phyloP scores from a whole-genome alignment of 2,797 vertebrate species.

The Urosaurus nigricauda region DNA sequence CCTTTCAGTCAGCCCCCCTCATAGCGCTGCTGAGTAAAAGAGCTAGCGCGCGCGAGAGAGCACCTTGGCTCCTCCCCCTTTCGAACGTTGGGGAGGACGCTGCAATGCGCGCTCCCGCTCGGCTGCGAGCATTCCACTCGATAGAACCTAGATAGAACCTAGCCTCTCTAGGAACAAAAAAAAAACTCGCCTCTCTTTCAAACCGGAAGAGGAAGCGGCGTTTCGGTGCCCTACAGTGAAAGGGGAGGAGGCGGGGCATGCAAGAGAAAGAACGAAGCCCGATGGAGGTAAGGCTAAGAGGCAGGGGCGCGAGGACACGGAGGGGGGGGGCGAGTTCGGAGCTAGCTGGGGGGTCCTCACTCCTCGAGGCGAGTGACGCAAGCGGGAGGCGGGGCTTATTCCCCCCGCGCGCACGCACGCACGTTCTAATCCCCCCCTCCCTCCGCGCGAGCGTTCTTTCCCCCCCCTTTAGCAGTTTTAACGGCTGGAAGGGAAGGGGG shows the following conservation, averaged over 20 bases:
- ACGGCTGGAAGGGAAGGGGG: not conserved
- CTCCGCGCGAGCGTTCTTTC: not conserved
- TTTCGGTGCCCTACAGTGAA: not conserved
- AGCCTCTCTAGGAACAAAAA: not conserved
- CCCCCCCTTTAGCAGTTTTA: not conserved
- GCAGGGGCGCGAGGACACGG: not conserved
- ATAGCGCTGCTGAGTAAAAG: no score
- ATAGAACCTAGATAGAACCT: no score
- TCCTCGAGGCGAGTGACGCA: no score
- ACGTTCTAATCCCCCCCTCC: no score
- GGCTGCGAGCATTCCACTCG: not conserved
- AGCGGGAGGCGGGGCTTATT: not conserved
- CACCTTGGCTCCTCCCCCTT: no score
- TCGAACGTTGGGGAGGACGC: no score
- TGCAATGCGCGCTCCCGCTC: not conserved
- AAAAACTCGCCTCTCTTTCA: not conserved
- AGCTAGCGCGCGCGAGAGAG: no score
- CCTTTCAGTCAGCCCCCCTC: no score
- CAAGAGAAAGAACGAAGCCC: not conserved
- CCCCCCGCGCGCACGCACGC: not conserved
- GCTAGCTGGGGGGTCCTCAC: no score
- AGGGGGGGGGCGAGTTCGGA: not conserved
- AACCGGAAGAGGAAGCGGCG: conserved; percentile 29
- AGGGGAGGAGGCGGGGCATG: not conserved
- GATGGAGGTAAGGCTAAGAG: conserved; percentile 30